A percentile compares a stretch with the other conserved stretches of the same genome.
These are phyloP conservation scores for Hippocampus barbouri DNA, from an alignment of 2,113 vertebrate species.

Conservation along the genomic window DNA sequence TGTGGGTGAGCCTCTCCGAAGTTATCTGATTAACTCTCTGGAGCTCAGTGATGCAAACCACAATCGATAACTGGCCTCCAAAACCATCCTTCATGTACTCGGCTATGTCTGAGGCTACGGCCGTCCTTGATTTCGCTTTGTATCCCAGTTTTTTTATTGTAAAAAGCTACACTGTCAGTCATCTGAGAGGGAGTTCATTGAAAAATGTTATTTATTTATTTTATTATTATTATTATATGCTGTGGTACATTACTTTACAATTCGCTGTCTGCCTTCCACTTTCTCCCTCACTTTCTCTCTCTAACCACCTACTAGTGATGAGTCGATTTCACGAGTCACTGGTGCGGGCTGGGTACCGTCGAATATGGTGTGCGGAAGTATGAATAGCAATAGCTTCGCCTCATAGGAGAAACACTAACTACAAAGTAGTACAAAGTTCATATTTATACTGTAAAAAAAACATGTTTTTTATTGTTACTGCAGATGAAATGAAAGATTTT, in stretches of 20 bases:
- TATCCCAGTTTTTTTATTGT: conserved; percentile 23
- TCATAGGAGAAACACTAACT: conserved; percentile 60
- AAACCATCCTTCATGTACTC: conserved; percentile 40
- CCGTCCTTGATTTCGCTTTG: conserved; percentile 28
- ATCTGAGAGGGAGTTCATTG: conserved; percentile 32
- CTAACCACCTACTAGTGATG: conserved; percentile 60
- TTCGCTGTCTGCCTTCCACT: conserved; percentile 7
- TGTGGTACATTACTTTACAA: conserved; percentile 39
- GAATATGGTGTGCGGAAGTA: conserved; percentile 49
- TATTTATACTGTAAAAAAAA: conserved; percentile 46
- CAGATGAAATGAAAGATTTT: neutral
- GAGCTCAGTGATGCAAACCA: conserved; percentile 42
- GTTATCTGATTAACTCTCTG: conserved; percentile 49
- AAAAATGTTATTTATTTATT: conserved; percentile 22
- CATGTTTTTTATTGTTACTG: conserved; percentile 41
- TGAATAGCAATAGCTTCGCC: conserved; percentile 66
- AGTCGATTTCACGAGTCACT: conserved; percentile 68
- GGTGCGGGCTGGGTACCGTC: conserved; percentile 63
- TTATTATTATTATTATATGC: conserved; percentile 24
- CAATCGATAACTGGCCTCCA: conserved; percentile 51
- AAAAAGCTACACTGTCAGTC: conserved; percentile 37
- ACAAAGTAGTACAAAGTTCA: conserved; percentile 31
- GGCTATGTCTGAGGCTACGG: conserved; percentile 24
- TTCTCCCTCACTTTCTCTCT: conserved; percentile 31
- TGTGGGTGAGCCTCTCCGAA: conserved; percentile 28